phyloP scores from a whole-genome alignment of 2,113 vertebrate species.

The Scomber japonicus region DNA sequence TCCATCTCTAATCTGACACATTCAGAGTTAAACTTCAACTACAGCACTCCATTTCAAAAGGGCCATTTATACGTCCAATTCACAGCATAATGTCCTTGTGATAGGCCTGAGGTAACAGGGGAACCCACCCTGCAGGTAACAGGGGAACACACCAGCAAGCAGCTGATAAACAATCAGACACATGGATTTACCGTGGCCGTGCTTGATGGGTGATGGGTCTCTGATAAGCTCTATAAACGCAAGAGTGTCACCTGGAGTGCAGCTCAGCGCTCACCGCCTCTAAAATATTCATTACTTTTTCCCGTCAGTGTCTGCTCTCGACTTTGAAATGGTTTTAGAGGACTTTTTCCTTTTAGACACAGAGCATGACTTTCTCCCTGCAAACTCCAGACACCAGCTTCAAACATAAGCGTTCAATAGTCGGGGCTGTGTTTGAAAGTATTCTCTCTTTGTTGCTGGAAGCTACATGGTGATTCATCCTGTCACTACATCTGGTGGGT shows the following conservation, averaged over 20 bases:
- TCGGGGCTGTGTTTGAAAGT: slow-evolving; percentile 47
- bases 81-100: slow-evolving; percentile 52
- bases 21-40: slow-evolving; percentile 40
- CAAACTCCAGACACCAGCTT: slow-evolving; percentile 51
- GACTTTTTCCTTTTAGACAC: slow-evolving; percentile 66
- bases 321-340: slow-evolving; percentile 72
- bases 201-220: slow-evolving; percentile 64
- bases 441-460: slow-evolving; percentile 53
- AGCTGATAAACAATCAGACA: slow-evolving; percentile 74
- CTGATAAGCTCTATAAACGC: slow-evolving; percentile 78
- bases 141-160: slow-evolving; percentile 50
- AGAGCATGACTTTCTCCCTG: slow-evolving; percentile 54
- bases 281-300: slow-evolving; percentile 85
- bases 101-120: slow-evolving; percentile 47
- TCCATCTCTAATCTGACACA: slow-evolving; percentile 27
- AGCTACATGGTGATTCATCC: slow-evolving; percentile 58
- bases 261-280: slow-evolving; percentile 60
- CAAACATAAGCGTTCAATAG: slow-evolving; percentile 33
- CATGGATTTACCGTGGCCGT: slow-evolving; percentile 47
- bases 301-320: slow-evolving; percentile 61
- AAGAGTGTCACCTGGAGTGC: slow-evolving; percentile 68
- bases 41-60: slow-evolving; percentile 49
- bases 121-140: slow-evolving; percentile 25
- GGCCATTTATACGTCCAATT: slow-evolving; percentile 60
- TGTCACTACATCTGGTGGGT: slow-evolving; percentile 11